phyloP scores from a whole-genome alignment of 2,888 invertebrate species.

The Lepidocyrtoides sp. region DNA sequence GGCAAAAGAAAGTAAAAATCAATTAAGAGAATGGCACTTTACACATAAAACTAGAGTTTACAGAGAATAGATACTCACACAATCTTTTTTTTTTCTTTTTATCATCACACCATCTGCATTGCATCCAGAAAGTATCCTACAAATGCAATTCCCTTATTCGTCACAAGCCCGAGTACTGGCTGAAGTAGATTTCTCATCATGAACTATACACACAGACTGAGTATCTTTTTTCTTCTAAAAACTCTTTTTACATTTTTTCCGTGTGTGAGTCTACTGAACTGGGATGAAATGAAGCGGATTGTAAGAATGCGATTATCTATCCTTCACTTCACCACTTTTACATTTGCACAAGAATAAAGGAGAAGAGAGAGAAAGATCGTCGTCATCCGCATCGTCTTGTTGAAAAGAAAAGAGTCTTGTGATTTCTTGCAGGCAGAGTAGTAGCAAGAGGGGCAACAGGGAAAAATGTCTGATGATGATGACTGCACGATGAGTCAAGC shows the following conservation, averaged over 20 bases:
- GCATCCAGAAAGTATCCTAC: constrained; percentile 4
- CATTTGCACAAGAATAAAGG: constrained; percentile 55
- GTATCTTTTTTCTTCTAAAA: constrained; percentile 47
- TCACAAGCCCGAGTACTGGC: neutral
- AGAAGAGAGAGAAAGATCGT: constrained; percentile 30
- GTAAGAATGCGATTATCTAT: constrained; percentile 81
- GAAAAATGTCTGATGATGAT: constrained; percentile 8
- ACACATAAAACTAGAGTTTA: neutral
- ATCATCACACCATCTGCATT: constrained; percentile 46
- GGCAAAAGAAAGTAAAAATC: constrained; percentile 47
- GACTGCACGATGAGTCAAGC: constrained; percentile 49
- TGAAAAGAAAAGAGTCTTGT: constrained; percentile 25
- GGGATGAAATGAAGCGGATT: constrained; percentile 79
- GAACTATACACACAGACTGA: neutral
- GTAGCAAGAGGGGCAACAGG: neutral
- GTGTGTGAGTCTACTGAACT: constrained; percentile 13
- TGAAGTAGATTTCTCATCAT: neutral
- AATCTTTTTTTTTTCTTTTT: constrained; percentile 23
- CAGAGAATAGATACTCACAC: neutral
- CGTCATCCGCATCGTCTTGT: constrained; percentile 24
- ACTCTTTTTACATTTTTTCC: neutral
- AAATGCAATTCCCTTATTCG: neutral
- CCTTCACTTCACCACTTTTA: constrained; percentile 77
- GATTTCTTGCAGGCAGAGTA: constrained; percentile 16
- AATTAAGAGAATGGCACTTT: constrained; percentile 72